Percentiles rank a stretch among this genome's conserved stretches.
phyloP scores from a whole-genome alignment of 2,797 vertebrate species.

The Salmo trutta region DNA sequence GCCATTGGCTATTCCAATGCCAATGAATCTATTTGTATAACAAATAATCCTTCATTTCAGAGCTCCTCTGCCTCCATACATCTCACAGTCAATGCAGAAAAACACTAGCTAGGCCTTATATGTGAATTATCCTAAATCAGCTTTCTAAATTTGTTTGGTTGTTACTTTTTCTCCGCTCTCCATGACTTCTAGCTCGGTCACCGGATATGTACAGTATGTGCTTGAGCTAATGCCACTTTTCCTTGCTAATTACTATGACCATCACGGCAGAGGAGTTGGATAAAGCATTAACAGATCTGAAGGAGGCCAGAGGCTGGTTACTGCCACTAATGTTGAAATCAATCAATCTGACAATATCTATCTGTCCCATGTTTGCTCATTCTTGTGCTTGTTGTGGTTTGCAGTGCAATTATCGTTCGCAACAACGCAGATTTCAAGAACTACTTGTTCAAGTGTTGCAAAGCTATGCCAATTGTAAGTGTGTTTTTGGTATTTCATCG shows the following conservation, averaged over 20 bases:
- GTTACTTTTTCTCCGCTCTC: no score
- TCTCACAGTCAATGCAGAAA: neutral
- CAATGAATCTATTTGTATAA: neutral
- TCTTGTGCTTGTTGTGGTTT: conserved; percentile 82
- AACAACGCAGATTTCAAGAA: conserved; percentile 94
- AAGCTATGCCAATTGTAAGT: conserved; percentile 97
- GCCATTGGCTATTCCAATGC: neutral
- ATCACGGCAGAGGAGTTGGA: neutral
- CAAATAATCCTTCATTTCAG: conserved; percentile 3
- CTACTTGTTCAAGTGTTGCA: conserved; percentile 94
- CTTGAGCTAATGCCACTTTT: neutral
- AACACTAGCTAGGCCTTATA: no score
- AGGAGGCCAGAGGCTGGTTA: neutral
- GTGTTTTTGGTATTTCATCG: conserved; percentile 37
- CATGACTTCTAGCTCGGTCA: neutral
- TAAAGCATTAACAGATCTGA: neutral
- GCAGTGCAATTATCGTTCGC: conserved; percentile 98
- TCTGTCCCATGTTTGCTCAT: conserved; percentile 46
- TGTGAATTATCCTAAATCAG: no score
- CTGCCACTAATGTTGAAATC: neutral
- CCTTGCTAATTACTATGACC: neutral
- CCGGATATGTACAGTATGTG: neutral
- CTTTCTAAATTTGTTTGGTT: no score
- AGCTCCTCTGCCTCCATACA: conserved; percentile 20
- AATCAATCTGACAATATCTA: neutral